Base-by-base conservation (phyloP, 37 sponge, comb jelly and placozoan species). In the Hexactinellida sp. region DNA sequence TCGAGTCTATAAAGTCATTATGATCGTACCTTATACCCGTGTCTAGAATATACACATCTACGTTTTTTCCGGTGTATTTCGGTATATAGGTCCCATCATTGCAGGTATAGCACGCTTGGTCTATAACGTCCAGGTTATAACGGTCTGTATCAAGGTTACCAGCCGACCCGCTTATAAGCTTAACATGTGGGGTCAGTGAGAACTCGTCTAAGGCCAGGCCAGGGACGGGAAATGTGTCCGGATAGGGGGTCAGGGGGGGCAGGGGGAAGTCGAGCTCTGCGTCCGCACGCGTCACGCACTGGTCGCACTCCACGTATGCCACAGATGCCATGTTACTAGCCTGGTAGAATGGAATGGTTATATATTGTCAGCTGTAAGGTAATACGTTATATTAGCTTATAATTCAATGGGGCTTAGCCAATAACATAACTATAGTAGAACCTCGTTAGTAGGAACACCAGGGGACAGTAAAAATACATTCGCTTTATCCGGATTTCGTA, bases 21-120 rank as follows among this genome's bases (percentile, higher is more conserved):
- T 86, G 87, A 36, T 37, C 38, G 82, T 55, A 86, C 36, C 87
- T 86, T 38, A 86, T 86, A 1, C 87, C 87, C 1, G 87, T 38
- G 36, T 86, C 87, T 0, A 86, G 82, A 0, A 86, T 37, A 39
- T 86, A 86, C 16, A 86, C 82, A 39, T 86, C 87, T 25, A 86
- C 87, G 3, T 34, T 47, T 36, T 24, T 76, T 1, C 87, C 87
- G 23, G 87, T 86, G 82, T 82, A 82, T 36, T 36, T 36, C 3
- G 82, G 39, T 21, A 30, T 82, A 39, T 38, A 86, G 24, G 41
- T 34, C 1, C 47, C 47, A 38, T 86, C 87, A n/a, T 71, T 37
- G n/a, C 82, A 82, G 0, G n/a, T 38, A n/a, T 71, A 23, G 35
- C 87, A 37, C 38, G 55, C 39, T 25, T 86, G 82, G 7, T 63